Conservation (phyloP, 92 coral and sea anemone species). For the Epizoanthus illoricatus region DNA sequence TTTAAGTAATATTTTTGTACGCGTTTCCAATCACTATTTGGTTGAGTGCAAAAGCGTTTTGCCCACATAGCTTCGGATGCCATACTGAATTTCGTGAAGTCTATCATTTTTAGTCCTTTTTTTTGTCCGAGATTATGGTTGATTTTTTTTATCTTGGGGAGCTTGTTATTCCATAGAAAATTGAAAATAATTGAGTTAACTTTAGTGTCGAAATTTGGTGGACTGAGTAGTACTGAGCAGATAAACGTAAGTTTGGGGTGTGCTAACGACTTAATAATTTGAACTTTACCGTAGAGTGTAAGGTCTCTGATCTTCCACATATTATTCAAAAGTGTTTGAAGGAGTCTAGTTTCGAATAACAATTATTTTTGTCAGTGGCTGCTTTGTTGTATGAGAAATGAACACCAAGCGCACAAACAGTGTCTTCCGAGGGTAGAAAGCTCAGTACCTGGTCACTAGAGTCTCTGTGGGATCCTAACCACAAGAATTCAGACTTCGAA, state of each 20-base stretch:
- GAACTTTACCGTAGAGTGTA: slow-evolving; percentile 23
- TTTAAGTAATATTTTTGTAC: too few relatives aligned
- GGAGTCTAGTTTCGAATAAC: neutral
- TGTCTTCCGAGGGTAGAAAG: neutral
- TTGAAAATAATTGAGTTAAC: slow-evolving; percentile 22
- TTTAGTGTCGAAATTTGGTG: neutral
- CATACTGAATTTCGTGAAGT: too few relatives aligned
- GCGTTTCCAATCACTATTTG: too few relatives aligned
- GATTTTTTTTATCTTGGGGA: slow-evolving; percentile 19
- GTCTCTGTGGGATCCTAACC: neutral
- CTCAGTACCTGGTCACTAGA: neutral
- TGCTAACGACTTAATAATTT: slow-evolving; percentile 19
- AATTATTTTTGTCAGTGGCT: neutral
- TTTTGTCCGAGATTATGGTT: slow-evolving; percentile 15
- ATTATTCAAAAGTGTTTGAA: slow-evolving; percentile 16
- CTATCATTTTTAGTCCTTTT: neutral
- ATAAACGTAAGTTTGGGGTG: slow-evolving; percentile 26
- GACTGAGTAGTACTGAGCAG: slow-evolving; percentile 7
- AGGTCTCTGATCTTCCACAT: slow-evolving; percentile 35
- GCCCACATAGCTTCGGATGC: slow-evolving; percentile 33
- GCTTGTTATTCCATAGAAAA: slow-evolving; percentile 34
- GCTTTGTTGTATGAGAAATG: too few relatives aligned
- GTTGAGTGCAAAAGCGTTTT: slow-evolving; percentile 23
- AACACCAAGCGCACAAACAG: neutral
- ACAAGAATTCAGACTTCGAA: neutral